Conservation (phyloP, 2,797 vertebrate genomes). For the Pseudopleuronectes americanus region DNA sequence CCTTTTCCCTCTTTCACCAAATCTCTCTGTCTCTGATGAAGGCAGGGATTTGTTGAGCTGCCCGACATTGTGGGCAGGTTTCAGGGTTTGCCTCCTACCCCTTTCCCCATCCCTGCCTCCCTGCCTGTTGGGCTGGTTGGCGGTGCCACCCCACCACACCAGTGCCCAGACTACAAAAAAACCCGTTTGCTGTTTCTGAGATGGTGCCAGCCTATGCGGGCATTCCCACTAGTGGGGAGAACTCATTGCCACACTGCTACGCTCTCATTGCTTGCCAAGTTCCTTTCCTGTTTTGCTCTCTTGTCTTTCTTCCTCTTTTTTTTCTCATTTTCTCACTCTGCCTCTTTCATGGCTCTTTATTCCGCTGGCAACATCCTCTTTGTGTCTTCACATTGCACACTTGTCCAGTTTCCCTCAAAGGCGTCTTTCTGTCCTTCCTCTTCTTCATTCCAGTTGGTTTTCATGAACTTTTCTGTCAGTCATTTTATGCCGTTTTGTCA, state of each 20-base stretch:
- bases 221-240: slow-evolving; percentile 76
- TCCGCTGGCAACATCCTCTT: slow-evolving; percentile 60
- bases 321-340: slow-evolving; percentile 61
- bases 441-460: slow-evolving; percentile 42
- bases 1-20: slow-evolving; percentile 22
- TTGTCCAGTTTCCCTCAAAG: slow-evolving; percentile 42
- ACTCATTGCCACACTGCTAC: slow-evolving; percentile 67
- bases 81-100: slow-evolving; percentile 35
- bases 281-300: slow-evolving; percentile 72
- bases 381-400: slow-evolving; percentile 63
- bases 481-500: slow-evolving; percentile 38
- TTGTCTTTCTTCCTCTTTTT: slow-evolving; percentile 58
- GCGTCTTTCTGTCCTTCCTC: slow-evolving; percentile 42
- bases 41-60: slow-evolving; percentile 61
- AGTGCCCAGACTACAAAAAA: slow-evolving; percentile 70
- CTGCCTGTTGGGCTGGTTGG: slow-evolving; percentile 66
- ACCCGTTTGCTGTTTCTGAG: slow-evolving; percentile 69
- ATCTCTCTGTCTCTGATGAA: slow-evolving; percentile 50
- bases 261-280: slow-evolving; percentile 71
- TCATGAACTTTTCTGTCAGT: slow-evolving; percentile 49
- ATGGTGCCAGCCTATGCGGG: slow-evolving; percentile 74
- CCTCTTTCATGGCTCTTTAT: slow-evolving; percentile 61
- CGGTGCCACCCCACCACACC: slow-evolving; percentile 56
- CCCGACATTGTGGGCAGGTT: slow-evolving; percentile 52
- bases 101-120: slow-evolving; percentile 10